Percentiles rank a stretch among this genome's conserved stretches.
These are phyloP conservation scores for Lagodon rhomboides DNA, from an alignment of 2,797 vertebrate species.

Conservation along the genomic window DNA sequence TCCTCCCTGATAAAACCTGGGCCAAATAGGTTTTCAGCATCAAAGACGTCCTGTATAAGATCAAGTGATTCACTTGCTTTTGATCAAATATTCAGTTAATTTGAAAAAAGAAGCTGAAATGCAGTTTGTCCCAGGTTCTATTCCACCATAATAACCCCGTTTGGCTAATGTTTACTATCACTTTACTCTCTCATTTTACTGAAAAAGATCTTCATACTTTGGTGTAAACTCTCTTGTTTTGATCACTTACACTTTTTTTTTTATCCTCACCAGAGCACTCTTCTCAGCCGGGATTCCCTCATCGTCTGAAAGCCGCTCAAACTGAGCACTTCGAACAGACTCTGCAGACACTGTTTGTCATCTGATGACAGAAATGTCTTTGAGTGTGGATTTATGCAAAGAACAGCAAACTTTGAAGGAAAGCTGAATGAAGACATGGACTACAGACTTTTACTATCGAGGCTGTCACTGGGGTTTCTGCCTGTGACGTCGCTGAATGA, in stretches of 20 bases:
- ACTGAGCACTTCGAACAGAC: not conserved
- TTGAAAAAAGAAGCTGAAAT: slow-evolving; percentile 24
- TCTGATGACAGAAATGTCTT: not conserved
- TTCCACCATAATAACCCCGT: slow-evolving; percentile 56
- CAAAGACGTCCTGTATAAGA: slow-evolving; percentile 5
- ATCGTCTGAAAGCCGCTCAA: slow-evolving; percentile 77
- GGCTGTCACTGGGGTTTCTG: slow-evolving; percentile 41
- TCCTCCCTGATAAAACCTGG: slow-evolving; percentile 60
- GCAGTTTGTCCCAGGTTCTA: slow-evolving; percentile 70
- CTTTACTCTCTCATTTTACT: slow-evolving; percentile 15
- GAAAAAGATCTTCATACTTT: slow-evolving; percentile 1
- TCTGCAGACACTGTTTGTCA: not conserved
- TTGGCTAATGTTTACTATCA: slow-evolving; percentile 51
- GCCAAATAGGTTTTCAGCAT: slow-evolving; percentile 59
- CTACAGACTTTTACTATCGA: slow-evolving; percentile 22
- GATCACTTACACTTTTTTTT: not conserved
- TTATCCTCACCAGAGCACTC: slow-evolving; percentile 75
- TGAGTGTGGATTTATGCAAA: slow-evolving; percentile 10
- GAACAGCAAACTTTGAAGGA: slow-evolving; percentile 13
- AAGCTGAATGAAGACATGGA: slow-evolving; percentile 46
- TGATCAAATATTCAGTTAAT: slow-evolving; percentile 23
- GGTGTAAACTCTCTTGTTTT: slow-evolving; percentile 18
- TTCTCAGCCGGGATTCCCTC: slow-evolving; percentile 86
- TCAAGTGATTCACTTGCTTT: not conserved
- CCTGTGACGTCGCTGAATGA: slow-evolving; percentile 51